A percentile compares a stretch with the other conserved stretches of the same genome.
Evolutionary conservation across 2,888 invertebrate genomes (phyloP).

Genomic region (Hirudinaria manillensis): DNA sequence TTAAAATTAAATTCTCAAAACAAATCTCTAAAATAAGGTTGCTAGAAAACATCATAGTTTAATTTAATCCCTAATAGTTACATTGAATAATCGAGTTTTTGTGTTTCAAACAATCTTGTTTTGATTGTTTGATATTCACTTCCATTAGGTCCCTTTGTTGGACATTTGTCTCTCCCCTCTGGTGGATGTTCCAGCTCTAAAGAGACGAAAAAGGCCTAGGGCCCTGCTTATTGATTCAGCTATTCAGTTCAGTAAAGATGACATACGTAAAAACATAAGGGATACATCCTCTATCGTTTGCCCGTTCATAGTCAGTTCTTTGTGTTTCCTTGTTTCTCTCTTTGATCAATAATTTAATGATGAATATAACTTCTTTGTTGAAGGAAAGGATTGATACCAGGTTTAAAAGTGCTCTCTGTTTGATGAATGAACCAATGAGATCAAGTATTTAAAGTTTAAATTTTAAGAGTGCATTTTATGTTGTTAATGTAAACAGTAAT

Average conservation of each 20-base stretch:
- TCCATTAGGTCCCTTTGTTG: no score
- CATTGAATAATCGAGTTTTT: no score
- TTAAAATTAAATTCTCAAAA: no score
- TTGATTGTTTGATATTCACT: no score
- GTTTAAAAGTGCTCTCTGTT: not conserved
- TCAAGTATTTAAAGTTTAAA: not conserved
- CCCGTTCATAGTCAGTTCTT: not conserved
- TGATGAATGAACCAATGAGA: slow-evolving; percentile 8
- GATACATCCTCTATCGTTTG: not conserved
- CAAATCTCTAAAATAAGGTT: no score
- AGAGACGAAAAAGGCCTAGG: slow-evolving; percentile 2
- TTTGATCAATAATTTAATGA: not conserved
- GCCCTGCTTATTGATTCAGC: slow-evolving; percentile 5
- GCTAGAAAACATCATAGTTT: no score
- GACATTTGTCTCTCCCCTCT: not conserved
- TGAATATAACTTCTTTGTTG: not conserved
- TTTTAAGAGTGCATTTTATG: no score
- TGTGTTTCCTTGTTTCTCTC: not conserved
- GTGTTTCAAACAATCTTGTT: no score
- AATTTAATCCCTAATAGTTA: no score
- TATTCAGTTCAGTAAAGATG: not conserved
- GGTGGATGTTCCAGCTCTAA: not conserved
- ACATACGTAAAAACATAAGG: not conserved
- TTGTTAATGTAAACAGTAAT: no score
- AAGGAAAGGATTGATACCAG: not conserved